A percentile compares a stretch with the other conserved stretches of the same genome.
These are phyloP conservation scores for Cebus imitator DNA, from an alignment of 2,113 vertebrate genomes.

Conservation along the genomic window DNA sequence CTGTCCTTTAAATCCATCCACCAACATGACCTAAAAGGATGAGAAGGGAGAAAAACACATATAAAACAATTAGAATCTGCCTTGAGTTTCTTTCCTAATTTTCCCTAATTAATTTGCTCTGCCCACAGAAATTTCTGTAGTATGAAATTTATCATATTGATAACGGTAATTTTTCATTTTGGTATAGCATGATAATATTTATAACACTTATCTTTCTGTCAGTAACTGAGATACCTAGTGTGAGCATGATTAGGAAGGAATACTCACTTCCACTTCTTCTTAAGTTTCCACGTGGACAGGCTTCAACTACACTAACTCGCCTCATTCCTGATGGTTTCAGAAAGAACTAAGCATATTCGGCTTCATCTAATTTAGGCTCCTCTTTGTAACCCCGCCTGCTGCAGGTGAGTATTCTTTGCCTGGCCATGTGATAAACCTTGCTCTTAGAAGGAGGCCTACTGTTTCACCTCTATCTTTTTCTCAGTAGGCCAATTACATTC, in stretches of 20 bases:
- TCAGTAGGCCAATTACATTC: neutral
- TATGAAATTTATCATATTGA: slow-evolving; percentile 13
- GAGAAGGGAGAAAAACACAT: neutral
- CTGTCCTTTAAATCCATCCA: slow-evolving; percentile 93
- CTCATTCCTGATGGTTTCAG: neutral
- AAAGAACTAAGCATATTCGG: neutral
- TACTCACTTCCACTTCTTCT: neutral
- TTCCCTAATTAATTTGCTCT: slow-evolving; percentile 14
- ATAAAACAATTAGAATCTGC: slow-evolving; percentile 28
- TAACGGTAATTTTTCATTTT: neutral
- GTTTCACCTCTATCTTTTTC: slow-evolving; percentile 9
- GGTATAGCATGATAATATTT: neutral
- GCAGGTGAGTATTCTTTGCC: neutral
- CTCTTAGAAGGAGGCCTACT: neutral
- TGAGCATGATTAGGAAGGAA: neutral
- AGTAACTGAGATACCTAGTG: neutral
- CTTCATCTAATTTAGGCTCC: neutral
- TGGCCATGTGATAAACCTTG: neutral
- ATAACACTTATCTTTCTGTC: neutral
- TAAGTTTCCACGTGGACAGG: neutral
- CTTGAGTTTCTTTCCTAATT: neutral
- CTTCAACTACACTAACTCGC: neutral
- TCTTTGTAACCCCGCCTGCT: neutral
- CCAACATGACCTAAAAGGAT: slow-evolving; percentile 92
- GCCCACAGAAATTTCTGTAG: neutral